Base-by-base conservation (phyloP, 2,888 invertebrate genomes). In the Gymnocheta viridis region DNA sequence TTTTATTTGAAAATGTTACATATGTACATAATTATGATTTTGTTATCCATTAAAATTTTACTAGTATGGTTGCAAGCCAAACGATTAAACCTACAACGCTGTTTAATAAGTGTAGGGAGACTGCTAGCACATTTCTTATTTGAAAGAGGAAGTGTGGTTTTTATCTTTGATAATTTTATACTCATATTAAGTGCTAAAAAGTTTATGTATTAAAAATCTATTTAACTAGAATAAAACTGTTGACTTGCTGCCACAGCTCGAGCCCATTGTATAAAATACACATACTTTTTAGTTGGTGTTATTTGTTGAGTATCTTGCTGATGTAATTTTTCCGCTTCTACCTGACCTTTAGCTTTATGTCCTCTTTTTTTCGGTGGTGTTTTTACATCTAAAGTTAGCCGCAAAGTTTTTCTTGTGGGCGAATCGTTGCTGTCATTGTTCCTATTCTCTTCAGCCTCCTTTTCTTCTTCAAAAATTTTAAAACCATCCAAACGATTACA, bases 361-460 rank as follows among this genome's bases (percentile, higher is more conserved):
- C 92, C 92, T 2, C 92, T 90, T 62, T 91, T 92, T 62, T 91
- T 92, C 6, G 91, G 91, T 60, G 89, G 89, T 10, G 89, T 89
- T 82, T 91, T 91, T 54, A 91, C 91, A 29, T 90, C 88, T 9
- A 79, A n/a, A 6, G 69, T 24, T 10, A 81, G 44, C n/a, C 79
- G 64, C 19, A 82, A 38, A n/a, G 44, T 9, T 35, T 73, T 82
- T 27, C 85, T 82, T 0, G 56, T 60, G 0, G 85, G 81, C 7
- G 79, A 82, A 35, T 82, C 74, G 38, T 60, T 73, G 17, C 38
- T 51, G 0, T 62, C 81, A 58, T 27, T 35, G 4, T 67, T 60
- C 4, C 22, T 76, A 6, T 2, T 9, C 0, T 79, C 64, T 19
- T 79, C 77, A 4, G 22, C 1, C 1, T 82, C 85, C 14, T 80